phyloP scores from a whole-genome alignment of 2,113 vertebrate genomes.

The Delphinapterus leucas region DNA sequence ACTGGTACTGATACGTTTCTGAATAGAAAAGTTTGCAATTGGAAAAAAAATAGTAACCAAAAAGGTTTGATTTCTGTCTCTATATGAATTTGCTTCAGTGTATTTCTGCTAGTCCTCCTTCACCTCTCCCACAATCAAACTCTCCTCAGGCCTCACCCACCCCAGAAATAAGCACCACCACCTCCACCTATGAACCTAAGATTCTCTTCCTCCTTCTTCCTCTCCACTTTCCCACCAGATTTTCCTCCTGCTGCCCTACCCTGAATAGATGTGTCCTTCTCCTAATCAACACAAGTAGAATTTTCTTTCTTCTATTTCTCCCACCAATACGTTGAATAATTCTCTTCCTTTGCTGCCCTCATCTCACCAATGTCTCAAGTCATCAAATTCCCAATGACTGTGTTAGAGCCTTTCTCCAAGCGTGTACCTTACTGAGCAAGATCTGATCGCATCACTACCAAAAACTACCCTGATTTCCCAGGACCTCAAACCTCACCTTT shows the following conservation, averaged over 20 bases:
- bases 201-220: not conserved
- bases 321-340: not conserved
- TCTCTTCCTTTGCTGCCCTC: not conserved
- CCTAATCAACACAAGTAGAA: not conserved
- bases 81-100: not conserved
- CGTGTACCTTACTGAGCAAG: not conserved
- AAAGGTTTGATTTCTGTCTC: not conserved
- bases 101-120: not conserved
- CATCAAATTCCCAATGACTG: not conserved
- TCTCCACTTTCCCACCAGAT: not conserved
- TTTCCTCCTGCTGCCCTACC: not conserved
- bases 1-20: not conserved
- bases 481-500: not conserved
- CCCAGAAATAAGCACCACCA: not conserved
- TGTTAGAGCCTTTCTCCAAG: not conserved
- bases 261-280: not conserved
- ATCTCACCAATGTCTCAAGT: not conserved
- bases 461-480: not conserved
- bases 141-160: not conserved
- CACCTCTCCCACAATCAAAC: not conserved
- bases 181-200: not conserved
- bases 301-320: not conserved
- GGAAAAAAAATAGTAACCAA: not conserved
- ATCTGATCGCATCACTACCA: not conserved
- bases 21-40: not conserved